phyloP scores from a whole-genome alignment of 1,140 invertebrate genomes.

The Bombyx mandarina region DNA sequence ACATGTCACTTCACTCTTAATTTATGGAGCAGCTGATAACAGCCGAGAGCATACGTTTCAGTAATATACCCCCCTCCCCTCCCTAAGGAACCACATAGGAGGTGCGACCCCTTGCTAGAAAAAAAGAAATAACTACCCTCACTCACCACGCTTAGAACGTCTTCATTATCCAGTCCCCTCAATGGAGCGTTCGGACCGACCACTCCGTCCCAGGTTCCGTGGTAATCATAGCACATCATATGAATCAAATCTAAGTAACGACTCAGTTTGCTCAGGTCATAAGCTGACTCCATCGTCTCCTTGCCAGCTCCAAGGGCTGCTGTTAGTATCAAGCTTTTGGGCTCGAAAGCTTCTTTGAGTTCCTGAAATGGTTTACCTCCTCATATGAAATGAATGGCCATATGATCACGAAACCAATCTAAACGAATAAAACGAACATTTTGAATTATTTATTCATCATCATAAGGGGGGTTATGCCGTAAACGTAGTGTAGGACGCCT shows the following conservation, averaged over 20 bases:
- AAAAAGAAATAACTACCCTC: slow-evolving; percentile 2
- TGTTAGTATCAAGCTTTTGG: slow-evolving; percentile 74
- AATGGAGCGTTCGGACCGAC: slow-evolving; percentile 83
- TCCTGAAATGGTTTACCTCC: slow-evolving; percentile 43
- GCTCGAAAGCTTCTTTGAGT: slow-evolving; percentile 54
- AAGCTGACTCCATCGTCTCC: slow-evolving; percentile 79
- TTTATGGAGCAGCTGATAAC: too few relatives aligned
- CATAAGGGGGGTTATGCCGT: too few relatives aligned
- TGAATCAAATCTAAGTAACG: slow-evolving; percentile 86
- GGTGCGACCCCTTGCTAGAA: too few relatives aligned
- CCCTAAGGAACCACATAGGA: too few relatives aligned
- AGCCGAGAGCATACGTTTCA: too few relatives aligned
- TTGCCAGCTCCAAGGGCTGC: slow-evolving; percentile 83
- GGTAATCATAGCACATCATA: slow-evolving; percentile 93
- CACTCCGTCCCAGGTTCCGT: slow-evolving; percentile 84
- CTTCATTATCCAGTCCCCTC: slow-evolving; percentile 57
- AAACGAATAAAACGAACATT: too few relatives aligned
- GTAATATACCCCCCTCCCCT: too few relatives aligned
- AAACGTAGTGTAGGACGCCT: too few relatives aligned
- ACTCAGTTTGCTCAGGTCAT: slow-evolving; percentile 81
- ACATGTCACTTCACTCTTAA: too few relatives aligned
- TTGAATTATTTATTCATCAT: too few relatives aligned
- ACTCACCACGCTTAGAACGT: slow-evolving; percentile 75
- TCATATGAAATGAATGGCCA: too few relatives aligned
- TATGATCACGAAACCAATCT: too few relatives aligned